Evolutionary conservation across 2,797 vertebrate genomes (phyloP), one percentile per base, ranked within the genome.

Genomic region (Coreius guichenoti): DNA sequence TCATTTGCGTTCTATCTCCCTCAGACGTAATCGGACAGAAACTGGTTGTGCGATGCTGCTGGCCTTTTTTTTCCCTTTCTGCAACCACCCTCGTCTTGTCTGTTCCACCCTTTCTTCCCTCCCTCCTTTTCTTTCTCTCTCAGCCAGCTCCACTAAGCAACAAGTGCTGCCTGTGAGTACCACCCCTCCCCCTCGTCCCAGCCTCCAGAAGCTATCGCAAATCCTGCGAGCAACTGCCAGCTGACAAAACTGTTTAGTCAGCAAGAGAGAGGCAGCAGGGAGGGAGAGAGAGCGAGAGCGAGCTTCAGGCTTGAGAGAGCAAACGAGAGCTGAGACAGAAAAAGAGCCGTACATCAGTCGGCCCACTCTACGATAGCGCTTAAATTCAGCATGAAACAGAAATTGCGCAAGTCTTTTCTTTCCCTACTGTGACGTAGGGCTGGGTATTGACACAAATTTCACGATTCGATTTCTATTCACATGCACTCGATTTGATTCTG

Each of bases 241-340:
- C 95, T 95, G 95, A 95, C 93, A 94, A 91, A 95, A 95, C 91
- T 95, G 96, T 96, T 95, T 94, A 95, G 95, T 95, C 95, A 95
- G 94, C 94, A 92, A 92, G 92, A 92, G 88, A 85, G 88, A 86
- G 88, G 67, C 58, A 85, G 90, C 88, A 87, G 89, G 76, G 83
- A 17, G 89, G 65, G 87, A 39, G 29, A 31, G 36, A 39, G 36
- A 39, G 36, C 7, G 36, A 43, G 76, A 61, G 76, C 0, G 47
- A 54, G 84, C 63, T 75, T 80, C 70, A 82, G 39, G 86, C 84
- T 85, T 21, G 21, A 86, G 82, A 83, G 49, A 65, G 78, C 72
- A 61, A 84, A 83, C 5, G 47, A 51, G 84, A 87, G 83, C 65
- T 0, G 69, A 73, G 86, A 78, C 81, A 74, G 49, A 78, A 39